A percentile compares a stretch with the other conserved stretches of the same genome.
phyloP scores from a whole-genome alignment of 1,140 invertebrate genomes.

The Antheraea pernyi region DNA sequence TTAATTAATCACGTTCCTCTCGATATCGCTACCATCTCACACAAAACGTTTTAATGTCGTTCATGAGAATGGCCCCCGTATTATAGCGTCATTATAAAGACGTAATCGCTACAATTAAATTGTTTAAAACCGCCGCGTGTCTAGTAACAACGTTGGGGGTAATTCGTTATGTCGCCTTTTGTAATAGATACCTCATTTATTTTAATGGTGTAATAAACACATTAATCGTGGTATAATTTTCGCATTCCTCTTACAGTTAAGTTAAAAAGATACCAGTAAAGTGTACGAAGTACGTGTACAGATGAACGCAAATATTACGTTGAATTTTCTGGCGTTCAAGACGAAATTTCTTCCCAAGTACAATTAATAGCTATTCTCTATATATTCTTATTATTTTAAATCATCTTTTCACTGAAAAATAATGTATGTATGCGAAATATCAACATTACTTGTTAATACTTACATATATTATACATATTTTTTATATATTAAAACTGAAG shows the following conservation, averaged over 20 bases:
- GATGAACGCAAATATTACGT: no score
- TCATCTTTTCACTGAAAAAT: no score
- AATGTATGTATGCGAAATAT: no score
- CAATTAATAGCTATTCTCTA: no score
- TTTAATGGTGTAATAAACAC: not conserved
- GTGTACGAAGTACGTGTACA: no score
- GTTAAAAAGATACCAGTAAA: no score
- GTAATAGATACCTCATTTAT: constrained; percentile 6
- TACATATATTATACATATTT: no score
- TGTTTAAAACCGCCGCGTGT: constrained; percentile 35
- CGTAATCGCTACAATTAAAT: constrained; percentile 49
- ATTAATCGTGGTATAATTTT: not conserved
- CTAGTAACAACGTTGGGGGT: constrained; percentile 45
- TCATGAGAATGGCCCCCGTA: constrained; percentile 41
- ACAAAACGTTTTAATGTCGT: constrained; percentile 50
- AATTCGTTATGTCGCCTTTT: constrained; percentile 38
- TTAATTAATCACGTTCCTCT: constrained; percentile 22
- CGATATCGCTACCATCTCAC: not conserved
- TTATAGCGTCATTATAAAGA: constrained; percentile 6
- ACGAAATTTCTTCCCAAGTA: no score
- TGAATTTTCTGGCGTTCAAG: no score
- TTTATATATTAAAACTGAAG: no score
- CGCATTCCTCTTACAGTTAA: not conserved
- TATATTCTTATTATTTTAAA: no score
- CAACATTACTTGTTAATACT: no score